A percentile compares a stretch with the other conserved stretches of the same genome.
Evolutionary conservation across 1,140 invertebrate species (phyloP).

Genomic region (Palaemon carinicauda): DNA sequence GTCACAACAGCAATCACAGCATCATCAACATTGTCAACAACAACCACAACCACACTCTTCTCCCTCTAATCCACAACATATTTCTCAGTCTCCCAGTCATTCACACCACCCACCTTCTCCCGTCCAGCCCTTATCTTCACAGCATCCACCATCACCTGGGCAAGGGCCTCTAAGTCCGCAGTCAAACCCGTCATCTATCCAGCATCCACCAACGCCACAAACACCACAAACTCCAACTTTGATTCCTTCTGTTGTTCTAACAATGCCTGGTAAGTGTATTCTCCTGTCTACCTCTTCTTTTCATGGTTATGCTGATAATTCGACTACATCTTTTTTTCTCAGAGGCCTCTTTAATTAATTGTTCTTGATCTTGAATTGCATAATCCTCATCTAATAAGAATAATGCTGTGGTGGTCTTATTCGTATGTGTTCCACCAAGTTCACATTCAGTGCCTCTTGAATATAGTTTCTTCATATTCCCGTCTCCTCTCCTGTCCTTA

Average conservation of each 20-base stretch:
- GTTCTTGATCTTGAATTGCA: too few species aligned
- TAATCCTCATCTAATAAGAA: too few species aligned
- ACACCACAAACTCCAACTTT: slow-evolving; percentile 44
- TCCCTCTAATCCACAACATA: background rate
- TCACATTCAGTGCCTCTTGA: too few species aligned
- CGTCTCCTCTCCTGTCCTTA: too few species aligned
- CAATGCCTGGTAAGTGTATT: slow-evolving; percentile 15
- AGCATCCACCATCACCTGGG: slow-evolving; percentile 23
- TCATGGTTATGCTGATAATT: too few species aligned
- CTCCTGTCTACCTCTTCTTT: too few species aligned
- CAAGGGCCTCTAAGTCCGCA: slow-evolving; percentile 39
- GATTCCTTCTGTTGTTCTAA: slow-evolving; percentile 26
- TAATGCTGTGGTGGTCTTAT: too few species aligned
- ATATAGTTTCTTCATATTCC: too few species aligned
- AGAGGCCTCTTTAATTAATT: too few species aligned
- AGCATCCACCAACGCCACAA: slow-evolving; percentile 40
- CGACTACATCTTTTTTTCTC: too few species aligned
- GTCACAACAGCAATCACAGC: slow-evolving; percentile 27
- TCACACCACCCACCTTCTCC: slow-evolving; percentile 43
- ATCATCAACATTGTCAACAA: background rate
- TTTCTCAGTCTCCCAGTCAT: slow-evolving; percentile 21
- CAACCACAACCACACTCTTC: slow-evolving; percentile 11
- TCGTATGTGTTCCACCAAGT: too few species aligned
- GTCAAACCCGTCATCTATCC: slow-evolving; percentile 1
- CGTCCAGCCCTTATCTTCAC: slow-evolving; percentile 37